phyloP scores from a whole-genome alignment of 2,113 vertebrate genomes.

The Hippocampus zosterae region DNA sequence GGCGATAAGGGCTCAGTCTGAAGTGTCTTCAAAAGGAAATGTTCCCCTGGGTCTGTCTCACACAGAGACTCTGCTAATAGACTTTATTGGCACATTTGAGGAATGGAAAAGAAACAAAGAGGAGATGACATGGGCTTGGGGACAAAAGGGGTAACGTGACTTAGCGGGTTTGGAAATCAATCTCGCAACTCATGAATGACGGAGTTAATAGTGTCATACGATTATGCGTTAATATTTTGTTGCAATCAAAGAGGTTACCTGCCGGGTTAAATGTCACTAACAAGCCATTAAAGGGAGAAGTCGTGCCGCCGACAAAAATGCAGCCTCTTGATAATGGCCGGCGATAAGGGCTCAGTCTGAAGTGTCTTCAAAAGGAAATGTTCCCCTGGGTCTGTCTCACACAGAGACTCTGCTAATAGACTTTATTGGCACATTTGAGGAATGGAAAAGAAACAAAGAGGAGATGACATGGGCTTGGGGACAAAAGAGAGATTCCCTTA shows the following conservation, averaged over 20 bases:
- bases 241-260: constrained; percentile 20
- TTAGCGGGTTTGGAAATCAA: too few relatives aligned
- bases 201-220: neutral
- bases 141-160: neutral
- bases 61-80: constrained; percentile 39
- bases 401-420: constrained; percentile 40
- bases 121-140: constrained; percentile 14
- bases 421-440: constrained; percentile 41
- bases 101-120: constrained; percentile 31
- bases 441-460: constrained; percentile 29
- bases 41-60: constrained; percentile 37
- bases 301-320: constrained; percentile 23
- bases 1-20: constrained; percentile 32
- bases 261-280: constrained; percentile 18
- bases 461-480: constrained; percentile 15
- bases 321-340: constrained; percentile 42
- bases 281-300: constrained; percentile 27
- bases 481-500: constrained; percentile 21
- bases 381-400: constrained; percentile 37
- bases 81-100: constrained; percentile 41
- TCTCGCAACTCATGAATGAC: neutral
- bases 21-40: constrained; percentile 43
- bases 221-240: constrained; percentile 8
- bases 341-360: constrained; percentile 31
- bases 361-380: constrained; percentile 42